Evolutionary conservation across 2,888 invertebrate genomes (phyloP).

Genomic region (Heliconius sara): DNA sequence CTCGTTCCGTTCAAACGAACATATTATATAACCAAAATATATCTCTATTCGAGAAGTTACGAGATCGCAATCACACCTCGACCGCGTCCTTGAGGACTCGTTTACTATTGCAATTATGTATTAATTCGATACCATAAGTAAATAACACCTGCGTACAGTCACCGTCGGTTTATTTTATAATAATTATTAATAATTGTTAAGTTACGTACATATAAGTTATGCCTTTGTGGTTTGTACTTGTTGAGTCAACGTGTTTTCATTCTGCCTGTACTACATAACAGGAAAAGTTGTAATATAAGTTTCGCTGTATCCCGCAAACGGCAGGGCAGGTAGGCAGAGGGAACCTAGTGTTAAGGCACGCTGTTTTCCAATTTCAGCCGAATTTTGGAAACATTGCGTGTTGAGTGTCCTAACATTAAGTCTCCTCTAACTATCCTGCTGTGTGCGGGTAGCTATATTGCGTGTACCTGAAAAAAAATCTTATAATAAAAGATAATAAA

Average conservation of each 20-base stretch:
- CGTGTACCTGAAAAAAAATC: too few species aligned
- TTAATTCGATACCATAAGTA: constrained; percentile 46
- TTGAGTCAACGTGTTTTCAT: constrained; percentile 12
- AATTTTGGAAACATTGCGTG: too few species aligned
- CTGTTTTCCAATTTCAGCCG: too few species aligned
- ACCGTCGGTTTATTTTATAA: constrained; percentile 36
- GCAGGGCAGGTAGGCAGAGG: too few species aligned
- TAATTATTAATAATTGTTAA: constrained; percentile 31
- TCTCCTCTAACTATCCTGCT: too few species aligned
- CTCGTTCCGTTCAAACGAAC: not conserved
- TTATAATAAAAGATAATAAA: too few species aligned
- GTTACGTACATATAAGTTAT: constrained; percentile 18
- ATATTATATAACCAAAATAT: constrained; percentile 15
- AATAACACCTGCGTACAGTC: constrained; percentile 40
- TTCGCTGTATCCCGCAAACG: too few species aligned
- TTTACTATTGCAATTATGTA: constrained; percentile 44
- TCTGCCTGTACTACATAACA: not conserved
- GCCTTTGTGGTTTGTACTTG: not conserved
- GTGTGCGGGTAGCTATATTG: too few species aligned
- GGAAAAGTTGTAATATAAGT: too few species aligned
- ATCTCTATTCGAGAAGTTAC: constrained; percentile 21
- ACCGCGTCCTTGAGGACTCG: constrained; percentile 41
- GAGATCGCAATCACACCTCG: constrained; percentile 33
- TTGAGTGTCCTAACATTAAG: not conserved
- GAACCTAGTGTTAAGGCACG: too few species aligned